Conservation (phyloP, 37 sponge, comb jelly and placozoan genomes). For the Chondrosia reniformis region DNA sequence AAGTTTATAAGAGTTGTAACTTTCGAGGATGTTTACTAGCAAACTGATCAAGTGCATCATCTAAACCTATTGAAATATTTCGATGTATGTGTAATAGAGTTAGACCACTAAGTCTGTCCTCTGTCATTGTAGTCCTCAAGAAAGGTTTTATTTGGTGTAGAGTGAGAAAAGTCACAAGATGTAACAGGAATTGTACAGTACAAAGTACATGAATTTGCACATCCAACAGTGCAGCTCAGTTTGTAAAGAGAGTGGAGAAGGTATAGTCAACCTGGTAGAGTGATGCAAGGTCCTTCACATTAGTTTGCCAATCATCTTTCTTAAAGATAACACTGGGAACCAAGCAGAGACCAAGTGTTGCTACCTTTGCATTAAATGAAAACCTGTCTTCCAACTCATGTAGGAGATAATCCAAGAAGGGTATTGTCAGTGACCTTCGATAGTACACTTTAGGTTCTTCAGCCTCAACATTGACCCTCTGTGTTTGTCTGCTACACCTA, state of each 20-base stretch:
- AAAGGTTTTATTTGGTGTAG: slow-evolving; percentile 21
- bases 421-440: not conserved
- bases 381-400: slow-evolving; percentile 20
- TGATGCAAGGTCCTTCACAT: not conserved
- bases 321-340: not conserved
- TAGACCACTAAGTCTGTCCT: slow-evolving; percentile 29
- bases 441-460: not conserved
- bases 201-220: not conserved
- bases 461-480: not conserved
- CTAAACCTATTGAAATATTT: not conserved
- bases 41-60: slow-evolving; percentile 5
- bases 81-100: slow-evolving; percentile 23
- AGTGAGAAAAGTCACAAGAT: slow-evolving; percentile 8
- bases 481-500: slow-evolving; percentile 5
- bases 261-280: not conserved
- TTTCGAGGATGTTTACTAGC: slow-evolving; percentile 21
- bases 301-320: not conserved
- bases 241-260: not conserved
- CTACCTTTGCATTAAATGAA: not conserved
- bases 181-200: slow-evolving; percentile 25
- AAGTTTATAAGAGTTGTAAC: slow-evolving; percentile 11
- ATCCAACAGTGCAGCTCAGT: not conserved
- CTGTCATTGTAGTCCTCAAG: slow-evolving; percentile 27
- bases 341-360: not conserved
- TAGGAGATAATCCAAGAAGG: not conserved